Percentiles rank a stretch among this genome's conserved stretches.
Conservation (phyloP, 2,113 vertebrate genomes). For the Zosterops borbonicus region DNA sequence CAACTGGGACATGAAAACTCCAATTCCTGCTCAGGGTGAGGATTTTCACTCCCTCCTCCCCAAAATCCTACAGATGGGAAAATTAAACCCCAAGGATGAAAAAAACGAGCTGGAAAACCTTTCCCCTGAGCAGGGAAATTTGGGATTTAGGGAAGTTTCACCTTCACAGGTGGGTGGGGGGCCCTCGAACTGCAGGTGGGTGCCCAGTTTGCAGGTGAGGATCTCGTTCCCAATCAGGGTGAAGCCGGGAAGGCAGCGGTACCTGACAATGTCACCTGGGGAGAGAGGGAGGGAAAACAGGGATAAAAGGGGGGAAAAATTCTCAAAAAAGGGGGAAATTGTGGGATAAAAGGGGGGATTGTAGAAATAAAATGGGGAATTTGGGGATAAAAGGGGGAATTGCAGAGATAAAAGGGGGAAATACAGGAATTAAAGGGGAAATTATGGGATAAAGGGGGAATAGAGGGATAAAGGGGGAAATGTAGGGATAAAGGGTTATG, state of each 20-base stretch:
- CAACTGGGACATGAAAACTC: neutral
- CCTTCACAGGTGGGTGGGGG: neutral
- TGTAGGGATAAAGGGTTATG: neutral
- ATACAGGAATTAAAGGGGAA: too few species aligned
- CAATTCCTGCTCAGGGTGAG: neutral
- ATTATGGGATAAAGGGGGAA: neutral
- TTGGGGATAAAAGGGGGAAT: too few species aligned
- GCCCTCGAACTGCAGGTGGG: neutral
- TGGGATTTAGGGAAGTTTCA: accelerated
- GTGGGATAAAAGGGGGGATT: neutral
- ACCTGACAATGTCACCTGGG: neutral
- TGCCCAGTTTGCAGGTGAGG: neutral
- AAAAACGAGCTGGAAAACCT: accelerated
- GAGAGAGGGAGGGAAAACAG: neutral
- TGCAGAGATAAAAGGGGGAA: too few species aligned
- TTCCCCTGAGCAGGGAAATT: neutral
- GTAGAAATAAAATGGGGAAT: neutral
- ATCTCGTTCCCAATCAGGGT: neutral
- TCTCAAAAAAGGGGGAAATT: too few species aligned
- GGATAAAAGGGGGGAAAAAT: neutral
- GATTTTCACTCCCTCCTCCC: neutral
- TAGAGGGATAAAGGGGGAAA: neutral
- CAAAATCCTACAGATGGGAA: neutral
- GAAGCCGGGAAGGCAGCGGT: neutral
- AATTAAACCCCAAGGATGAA: neutral